These are phyloP conservation scores for Ganaspis brasiliensis DNA, from an alignment of 2,888 invertebrate genomes.

Conservation along the genomic window DNA sequence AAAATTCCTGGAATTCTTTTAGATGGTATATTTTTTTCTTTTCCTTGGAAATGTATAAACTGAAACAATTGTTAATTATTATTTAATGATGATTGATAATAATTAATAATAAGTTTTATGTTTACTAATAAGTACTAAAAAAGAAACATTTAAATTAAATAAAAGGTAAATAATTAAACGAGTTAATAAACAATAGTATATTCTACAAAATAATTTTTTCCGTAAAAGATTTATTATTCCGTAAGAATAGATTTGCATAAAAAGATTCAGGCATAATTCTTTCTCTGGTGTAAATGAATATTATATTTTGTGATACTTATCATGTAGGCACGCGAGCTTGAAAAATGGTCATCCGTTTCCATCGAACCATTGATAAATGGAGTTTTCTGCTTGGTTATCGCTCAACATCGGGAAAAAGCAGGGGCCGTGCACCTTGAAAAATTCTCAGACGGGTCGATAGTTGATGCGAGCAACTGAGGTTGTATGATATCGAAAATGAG, in stretches of 20 bases:
- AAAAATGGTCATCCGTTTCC: slow-evolving; percentile 60
- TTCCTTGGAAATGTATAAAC: too few species aligned
- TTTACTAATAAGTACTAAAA: too few species aligned
- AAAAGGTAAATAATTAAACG: too few species aligned
- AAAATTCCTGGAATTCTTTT: background rate
- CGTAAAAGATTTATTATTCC: too few species aligned
- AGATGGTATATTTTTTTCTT: too few species aligned
- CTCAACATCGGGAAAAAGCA: slow-evolving; percentile 48
- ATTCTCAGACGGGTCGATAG: slow-evolving; percentile 35
- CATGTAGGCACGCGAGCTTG: slow-evolving; percentile 53
- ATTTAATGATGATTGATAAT: too few species aligned
- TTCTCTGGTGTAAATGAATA: slow-evolving; percentile 39
- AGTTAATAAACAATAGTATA: too few species aligned
- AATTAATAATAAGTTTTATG: too few species aligned
- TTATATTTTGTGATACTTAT: slow-evolving; percentile 55
- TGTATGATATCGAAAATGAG: slow-evolving; percentile 51
- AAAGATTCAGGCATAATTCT: background rate
- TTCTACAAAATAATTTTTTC: too few species aligned
- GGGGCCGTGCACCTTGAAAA: slow-evolving; percentile 39
- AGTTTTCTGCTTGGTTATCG: slow-evolving; percentile 43
- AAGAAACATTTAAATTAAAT: too few species aligned
- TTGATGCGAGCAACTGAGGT: slow-evolving; percentile 34
- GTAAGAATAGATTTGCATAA: background rate
- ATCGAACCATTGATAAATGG: slow-evolving; percentile 60
- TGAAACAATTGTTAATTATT: too few species aligned